Evolutionary conservation across 2,888 invertebrate genomes (phyloP).

Genomic region (Dynastes maya): DNA sequence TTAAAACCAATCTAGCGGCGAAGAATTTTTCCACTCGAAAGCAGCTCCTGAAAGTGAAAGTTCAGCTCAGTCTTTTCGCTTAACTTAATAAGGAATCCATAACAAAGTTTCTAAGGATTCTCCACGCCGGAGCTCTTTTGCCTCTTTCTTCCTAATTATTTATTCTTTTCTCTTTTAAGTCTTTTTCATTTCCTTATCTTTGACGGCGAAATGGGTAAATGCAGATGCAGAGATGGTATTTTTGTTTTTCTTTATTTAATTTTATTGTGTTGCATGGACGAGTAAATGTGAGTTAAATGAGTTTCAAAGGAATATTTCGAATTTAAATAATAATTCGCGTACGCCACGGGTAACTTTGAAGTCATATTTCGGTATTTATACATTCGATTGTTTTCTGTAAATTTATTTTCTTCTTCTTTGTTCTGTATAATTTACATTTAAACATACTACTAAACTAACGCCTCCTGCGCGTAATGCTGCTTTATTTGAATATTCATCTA

Average conservation of each 20-base stretch:
- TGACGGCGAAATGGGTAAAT: background rate
- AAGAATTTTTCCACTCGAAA: conserved; percentile 13
- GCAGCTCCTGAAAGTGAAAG: conserved; percentile 23
- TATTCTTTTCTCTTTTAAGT: conserved; percentile 39
- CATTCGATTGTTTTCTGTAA: too few relatives aligned
- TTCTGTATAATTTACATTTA: too few relatives aligned
- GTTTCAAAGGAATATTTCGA: too few relatives aligned
- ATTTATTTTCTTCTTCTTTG: too few relatives aligned
- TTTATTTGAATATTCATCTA: too few relatives aligned
- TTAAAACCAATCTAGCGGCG: conserved; percentile 29
- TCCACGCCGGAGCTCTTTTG: conserved; percentile 3
- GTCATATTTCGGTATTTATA: too few relatives aligned
- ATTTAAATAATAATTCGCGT: too few relatives aligned
- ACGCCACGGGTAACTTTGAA: too few relatives aligned
- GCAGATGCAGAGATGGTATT: background rate
- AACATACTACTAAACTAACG: too few relatives aligned
- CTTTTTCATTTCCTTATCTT: background rate
- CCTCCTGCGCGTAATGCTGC: too few relatives aligned
- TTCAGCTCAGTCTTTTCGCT: conserved; percentile 17
- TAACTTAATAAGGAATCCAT: conserved; percentile 41
- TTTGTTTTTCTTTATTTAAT: background rate
- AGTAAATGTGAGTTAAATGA: too few relatives aligned
- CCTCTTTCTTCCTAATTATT: conserved; percentile 37
- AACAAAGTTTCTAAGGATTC: conserved; percentile 39
- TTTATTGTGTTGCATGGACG: background rate